Conservation (phyloP, 2,797 vertebrate genomes). For the Sebastes umbrosus region DNA sequence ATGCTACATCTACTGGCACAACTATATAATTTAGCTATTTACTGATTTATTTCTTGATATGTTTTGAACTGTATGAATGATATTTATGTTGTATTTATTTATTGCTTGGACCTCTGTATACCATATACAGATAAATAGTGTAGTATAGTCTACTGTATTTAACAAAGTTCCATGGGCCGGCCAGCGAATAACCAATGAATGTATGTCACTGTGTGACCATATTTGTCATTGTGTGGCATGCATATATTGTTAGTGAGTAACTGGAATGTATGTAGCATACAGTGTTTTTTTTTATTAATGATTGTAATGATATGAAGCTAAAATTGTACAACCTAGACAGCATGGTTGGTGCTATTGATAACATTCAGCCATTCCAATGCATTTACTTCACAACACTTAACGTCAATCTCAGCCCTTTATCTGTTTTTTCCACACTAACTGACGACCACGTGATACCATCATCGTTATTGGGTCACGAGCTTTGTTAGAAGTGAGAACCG, state of each 20-base stretch:
- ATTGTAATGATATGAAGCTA: background rate
- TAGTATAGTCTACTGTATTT: background rate
- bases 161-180: background rate
- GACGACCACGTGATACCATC: too few species aligned
- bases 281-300: constrained; percentile 2
- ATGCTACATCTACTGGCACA: background rate
- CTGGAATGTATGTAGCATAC: constrained; percentile 14
- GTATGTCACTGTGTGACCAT: constrained; percentile 48
- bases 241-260: constrained; percentile 8
- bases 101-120: constrained; percentile 14
- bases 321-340: background rate
- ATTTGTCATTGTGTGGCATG: constrained; percentile 26
- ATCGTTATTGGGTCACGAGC: too few species aligned
- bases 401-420: too few species aligned
- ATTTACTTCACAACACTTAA: too few species aligned
- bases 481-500: too few species aligned
- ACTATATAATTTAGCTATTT: constrained; percentile 3
- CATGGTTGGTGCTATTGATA: background rate
- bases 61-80: constrained; percentile 12
- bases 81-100: constrained; percentile 69
- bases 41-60: constrained; percentile 28
- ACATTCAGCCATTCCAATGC: background rate
- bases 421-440: too few species aligned
- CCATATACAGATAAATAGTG: background rate
- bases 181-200: constrained; percentile 28